Conservation (phyloP, 2,113 vertebrate genomes). For the Trichomycterus rosablanca region DNA sequence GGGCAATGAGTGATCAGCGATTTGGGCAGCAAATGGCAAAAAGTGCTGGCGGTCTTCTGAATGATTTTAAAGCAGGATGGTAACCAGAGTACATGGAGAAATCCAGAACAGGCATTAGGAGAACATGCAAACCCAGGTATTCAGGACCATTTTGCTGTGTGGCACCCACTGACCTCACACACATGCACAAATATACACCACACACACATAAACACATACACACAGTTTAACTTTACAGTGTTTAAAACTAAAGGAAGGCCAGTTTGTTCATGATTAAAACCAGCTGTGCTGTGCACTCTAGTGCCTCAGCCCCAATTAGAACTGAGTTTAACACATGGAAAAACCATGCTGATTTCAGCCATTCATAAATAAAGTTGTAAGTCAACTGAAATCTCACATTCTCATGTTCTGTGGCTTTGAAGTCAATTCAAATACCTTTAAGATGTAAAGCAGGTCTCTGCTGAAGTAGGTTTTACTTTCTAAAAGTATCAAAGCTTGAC, state of each 20-base stretch:
- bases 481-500: conserved; percentile 9
- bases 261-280: conserved; percentile 26
- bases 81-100: too few species aligned
- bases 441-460: conserved; percentile 13
- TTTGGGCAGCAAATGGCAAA: too few species aligned
- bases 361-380: conserved; percentile 24
- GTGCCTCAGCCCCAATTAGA: conserved; percentile 9
- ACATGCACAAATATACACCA: too few species aligned
- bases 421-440: conserved; percentile 27
- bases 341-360: conserved; percentile 10
- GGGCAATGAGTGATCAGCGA: too few species aligned
- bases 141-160: too few species aligned
- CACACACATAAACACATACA: too few species aligned
- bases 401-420: conserved; percentile 8
- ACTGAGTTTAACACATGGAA: conserved; percentile 22
- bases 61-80: too few species aligned
- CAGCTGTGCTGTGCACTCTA: conserved; percentile 9
- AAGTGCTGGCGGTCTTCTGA: too few species aligned
- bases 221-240: background rate
- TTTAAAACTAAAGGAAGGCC: conserved; percentile 1
- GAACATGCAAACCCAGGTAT: too few species aligned
- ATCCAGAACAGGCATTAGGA: too few species aligned
- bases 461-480: background rate
- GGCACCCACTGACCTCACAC: too few species aligned
- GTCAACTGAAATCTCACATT: conserved; percentile 19